These are phyloP conservation scores for Epinephelus cyanopodus DNA, from an alignment of 2,113 vertebrate genomes.

Conservation along the genomic window DNA sequence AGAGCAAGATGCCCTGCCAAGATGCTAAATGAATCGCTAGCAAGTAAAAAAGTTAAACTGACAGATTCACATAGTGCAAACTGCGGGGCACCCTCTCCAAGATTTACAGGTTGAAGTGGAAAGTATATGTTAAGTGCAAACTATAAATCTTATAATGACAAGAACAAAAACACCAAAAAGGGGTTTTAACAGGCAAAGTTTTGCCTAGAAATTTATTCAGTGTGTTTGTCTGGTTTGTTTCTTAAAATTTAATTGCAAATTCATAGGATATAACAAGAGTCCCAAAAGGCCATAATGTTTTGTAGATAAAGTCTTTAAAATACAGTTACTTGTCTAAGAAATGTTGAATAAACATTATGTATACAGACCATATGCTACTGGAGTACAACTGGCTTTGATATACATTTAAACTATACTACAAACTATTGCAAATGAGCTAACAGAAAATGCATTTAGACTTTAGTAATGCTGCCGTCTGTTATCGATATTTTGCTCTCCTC, in stretches of 20 bases:
- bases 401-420: not conserved
- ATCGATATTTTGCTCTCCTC: not conserved
- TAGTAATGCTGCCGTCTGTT: slow-evolving; percentile 15
- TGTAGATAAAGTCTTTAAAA: not conserved
- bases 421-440: slow-evolving; percentile 37
- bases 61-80: not conserved
- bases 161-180: no score
- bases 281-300: not conserved
- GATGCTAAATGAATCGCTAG: slow-evolving; percentile 1
- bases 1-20: slow-evolving; percentile 3
- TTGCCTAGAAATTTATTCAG: no score
- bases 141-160: not conserved
- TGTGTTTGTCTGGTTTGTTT: no score
- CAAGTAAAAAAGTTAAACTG: not conserved
- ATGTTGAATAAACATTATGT: not conserved
- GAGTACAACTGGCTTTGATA: not conserved
- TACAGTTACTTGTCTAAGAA: not conserved
- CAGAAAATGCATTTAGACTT: slow-evolving; percentile 46
- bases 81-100: not conserved
- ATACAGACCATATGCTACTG: not conserved
- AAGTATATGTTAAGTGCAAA: not conserved
- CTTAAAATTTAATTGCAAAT: no score
- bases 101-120: not conserved
- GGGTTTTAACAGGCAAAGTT: not conserved
- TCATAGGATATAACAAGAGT: not conserved